These are phyloP conservation scores for Psittacula derbiana DNA, from an alignment of 2,797 vertebrate species.

Conservation along the genomic window DNA sequence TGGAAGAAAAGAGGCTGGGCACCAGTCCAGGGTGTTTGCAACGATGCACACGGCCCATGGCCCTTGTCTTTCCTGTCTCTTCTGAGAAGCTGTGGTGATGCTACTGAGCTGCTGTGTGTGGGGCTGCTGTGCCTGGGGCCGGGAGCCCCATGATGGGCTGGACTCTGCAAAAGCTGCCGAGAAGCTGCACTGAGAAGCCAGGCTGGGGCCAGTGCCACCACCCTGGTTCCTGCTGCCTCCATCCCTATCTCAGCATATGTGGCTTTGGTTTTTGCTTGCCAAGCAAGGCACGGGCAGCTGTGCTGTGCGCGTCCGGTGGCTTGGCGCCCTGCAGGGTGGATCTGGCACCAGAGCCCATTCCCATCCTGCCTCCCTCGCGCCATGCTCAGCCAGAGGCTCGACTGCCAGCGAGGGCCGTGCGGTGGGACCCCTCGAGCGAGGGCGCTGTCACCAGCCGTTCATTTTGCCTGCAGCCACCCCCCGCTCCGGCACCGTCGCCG, in stretches of 20 bases:
- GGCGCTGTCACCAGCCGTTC: background rate
- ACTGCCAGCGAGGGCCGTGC: background rate
- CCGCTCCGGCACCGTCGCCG: too few relatives aligned
- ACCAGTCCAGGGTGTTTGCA: background rate
- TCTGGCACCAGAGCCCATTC: background rate
- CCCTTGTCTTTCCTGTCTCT: background rate
- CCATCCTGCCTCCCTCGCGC: background rate
- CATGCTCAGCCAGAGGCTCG: rapidly evolving
- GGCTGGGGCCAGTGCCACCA: too few relatives aligned
- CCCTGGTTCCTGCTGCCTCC: background rate
- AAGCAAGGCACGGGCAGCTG: background rate
- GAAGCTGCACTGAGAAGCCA: background rate
- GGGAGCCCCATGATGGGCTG: background rate
- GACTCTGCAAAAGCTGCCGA: background rate
- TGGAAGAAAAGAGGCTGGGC: background rate
- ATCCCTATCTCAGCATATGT: rapidly evolving
- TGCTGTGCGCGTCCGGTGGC: background rate
- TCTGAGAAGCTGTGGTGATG: background rate
- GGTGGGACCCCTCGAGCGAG: background rate
- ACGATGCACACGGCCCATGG: background rate
- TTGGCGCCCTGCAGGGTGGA: background rate
- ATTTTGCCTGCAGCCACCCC: background rate
- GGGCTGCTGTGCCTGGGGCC: background rate
- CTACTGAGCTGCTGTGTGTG: background rate
- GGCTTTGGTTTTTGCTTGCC: background rate